These are phyloP conservation scores for Leptosomus discolor DNA, from an alignment of 2,113 vertebrate species.

Conservation along the genomic window DNA sequence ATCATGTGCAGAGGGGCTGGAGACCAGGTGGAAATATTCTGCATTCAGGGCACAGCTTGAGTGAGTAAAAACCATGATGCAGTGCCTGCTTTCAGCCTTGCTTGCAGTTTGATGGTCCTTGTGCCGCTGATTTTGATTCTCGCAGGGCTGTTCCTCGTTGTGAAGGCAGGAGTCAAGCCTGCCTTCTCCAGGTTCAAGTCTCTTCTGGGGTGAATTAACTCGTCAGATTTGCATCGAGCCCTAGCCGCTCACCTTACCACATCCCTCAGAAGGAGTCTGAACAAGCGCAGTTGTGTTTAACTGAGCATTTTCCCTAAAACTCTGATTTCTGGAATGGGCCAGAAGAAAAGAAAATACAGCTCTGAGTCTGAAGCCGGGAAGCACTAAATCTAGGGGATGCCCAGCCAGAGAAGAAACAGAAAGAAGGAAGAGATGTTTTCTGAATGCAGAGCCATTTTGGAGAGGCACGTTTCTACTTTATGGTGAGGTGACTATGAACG, in stretches of 20 bases:
- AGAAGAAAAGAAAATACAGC: neutral
- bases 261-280: neutral
- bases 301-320: neutral
- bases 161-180: neutral
- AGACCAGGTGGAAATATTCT: neutral
- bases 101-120: neutral
- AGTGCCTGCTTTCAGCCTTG: neutral
- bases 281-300: neutral
- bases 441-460: neutral
- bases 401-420: neutral
- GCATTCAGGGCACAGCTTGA: neutral
- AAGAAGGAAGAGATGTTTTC: neutral
- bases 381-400: neutral
- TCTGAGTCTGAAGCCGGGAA: neutral
- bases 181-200: neutral
- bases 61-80: neutral
- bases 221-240: neutral
- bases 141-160: neutral
- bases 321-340: neutral
- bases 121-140: neutral
- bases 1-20: neutral
- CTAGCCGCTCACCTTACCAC: neutral
- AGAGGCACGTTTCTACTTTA: neutral
- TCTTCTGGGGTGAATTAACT: neutral
- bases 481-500: neutral